Conservation (phyloP, 2,797 vertebrate genomes). For the Chaetodon trifasciatus region DNA sequence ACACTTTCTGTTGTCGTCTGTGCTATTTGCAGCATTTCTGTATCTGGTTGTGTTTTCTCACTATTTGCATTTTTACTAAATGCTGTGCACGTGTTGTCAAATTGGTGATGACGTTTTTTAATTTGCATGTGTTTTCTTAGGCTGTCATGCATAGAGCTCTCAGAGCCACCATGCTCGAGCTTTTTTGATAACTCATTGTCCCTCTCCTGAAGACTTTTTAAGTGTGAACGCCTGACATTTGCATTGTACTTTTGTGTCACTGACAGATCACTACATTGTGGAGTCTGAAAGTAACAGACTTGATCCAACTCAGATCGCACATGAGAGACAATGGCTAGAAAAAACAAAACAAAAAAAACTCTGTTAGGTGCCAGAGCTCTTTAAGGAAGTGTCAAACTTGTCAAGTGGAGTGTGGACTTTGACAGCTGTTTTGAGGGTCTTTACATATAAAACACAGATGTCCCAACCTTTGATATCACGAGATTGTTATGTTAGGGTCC, state of each 20-base stretch:
- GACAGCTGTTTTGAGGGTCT: constrained; percentile 69
- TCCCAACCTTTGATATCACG: constrained; percentile 65
- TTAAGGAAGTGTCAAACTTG: constrained; percentile 57
- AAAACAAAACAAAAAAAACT: constrained; percentile 1
- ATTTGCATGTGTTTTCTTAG: neutral
- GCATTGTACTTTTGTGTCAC: neutral
- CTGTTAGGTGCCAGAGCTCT: neutral
- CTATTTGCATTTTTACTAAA: too few species aligned
- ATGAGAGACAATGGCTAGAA: constrained; percentile 10
- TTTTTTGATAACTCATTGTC: neutral
- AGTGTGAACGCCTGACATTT: neutral
- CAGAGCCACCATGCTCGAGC: neutral
- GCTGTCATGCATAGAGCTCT: neutral
- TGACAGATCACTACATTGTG: neutral
- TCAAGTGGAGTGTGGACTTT: constrained; percentile 37
- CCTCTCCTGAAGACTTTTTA: neutral
- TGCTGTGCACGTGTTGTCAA: too few species aligned
- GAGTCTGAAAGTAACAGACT: neutral
- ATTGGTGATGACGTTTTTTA: neutral
- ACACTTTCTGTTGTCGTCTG: too few species aligned
- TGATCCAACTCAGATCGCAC: neutral
- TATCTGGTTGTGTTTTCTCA: neutral
- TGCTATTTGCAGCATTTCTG: too few species aligned
- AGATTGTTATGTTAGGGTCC: constrained; percentile 69
- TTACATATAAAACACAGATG: constrained; percentile 74